Evolutionary conservation across 2,113 vertebrate species (phyloP).

Genomic region (Podiceps cristatus): DNA sequence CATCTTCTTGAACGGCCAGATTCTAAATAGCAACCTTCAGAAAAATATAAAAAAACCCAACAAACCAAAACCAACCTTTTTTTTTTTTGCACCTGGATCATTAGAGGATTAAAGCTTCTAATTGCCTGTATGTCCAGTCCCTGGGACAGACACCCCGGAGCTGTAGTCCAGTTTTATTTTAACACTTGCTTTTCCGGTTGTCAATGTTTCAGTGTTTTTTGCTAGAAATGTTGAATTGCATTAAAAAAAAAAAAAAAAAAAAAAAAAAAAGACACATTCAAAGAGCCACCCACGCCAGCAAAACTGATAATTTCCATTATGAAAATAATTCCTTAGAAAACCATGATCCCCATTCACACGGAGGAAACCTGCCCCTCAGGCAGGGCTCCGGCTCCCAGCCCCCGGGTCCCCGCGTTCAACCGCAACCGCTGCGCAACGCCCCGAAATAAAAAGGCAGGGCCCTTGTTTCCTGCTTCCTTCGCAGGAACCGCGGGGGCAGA

Average conservation of each 20-base stretch:
- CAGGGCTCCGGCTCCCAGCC: neutral
- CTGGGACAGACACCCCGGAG: neutral
- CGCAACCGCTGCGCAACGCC: no score
- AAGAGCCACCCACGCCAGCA: neutral
- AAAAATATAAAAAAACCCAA: neutral
- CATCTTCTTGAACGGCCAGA: neutral
- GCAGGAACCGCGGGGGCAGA: accelerated
- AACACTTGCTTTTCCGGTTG: neutral
- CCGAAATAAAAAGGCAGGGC: accelerated
- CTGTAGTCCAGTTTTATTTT: neutral
- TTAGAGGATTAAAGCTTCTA: neutral
- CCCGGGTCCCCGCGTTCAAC: accelerated
- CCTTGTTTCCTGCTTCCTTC: neutral
- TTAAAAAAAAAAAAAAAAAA: no score
- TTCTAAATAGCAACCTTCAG: neutral
- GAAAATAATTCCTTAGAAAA: neutral
- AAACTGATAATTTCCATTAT: neutral
- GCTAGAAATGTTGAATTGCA: neutral
- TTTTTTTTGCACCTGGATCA: neutral
- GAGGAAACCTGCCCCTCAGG: no score
- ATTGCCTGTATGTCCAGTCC: neutral
- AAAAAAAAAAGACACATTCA: neutral
- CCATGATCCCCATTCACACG: accelerated
- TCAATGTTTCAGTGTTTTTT: neutral
- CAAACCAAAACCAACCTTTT: no score